A percentile compares a stretch with the other conserved stretches of the same genome.
Conservation (phyloP, 2,113 vertebrate species). For the Vireo altiloquus region DNA sequence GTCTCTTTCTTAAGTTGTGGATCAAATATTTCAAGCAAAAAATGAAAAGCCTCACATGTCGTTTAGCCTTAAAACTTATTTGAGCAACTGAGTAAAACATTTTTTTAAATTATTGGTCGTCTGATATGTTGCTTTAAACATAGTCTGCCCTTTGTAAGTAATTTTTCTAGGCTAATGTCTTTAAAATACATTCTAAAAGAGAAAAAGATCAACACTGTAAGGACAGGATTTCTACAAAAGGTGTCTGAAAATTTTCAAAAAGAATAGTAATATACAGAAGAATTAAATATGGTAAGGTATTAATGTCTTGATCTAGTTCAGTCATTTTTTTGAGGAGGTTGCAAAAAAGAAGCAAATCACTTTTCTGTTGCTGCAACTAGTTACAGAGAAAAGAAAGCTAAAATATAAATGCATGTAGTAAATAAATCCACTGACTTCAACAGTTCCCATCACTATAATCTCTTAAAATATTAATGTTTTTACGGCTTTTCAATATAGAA, state of each 20-base stretch:
- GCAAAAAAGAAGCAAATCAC: neutral
- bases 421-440: neutral
- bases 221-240: neutral
- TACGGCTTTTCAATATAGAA: neutral
- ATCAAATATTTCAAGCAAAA: neutral
- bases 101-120: neutral
- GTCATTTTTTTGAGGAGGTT: neutral
- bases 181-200: neutral
- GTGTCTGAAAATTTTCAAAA: neutral
- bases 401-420: neutral
- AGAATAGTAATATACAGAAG: neutral
- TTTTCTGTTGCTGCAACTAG: neutral
- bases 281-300: neutral
- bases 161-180: neutral
- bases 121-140: neutral
- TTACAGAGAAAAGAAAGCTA: neutral
- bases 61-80: neutral
- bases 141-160: neutral
- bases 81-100: neutral
- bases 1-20: neutral
- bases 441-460: neutral
- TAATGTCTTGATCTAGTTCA: neutral
- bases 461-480: neutral
- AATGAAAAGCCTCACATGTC: neutral
- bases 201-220: neutral